Evolutionary conservation across 2,113 vertebrate species (phyloP), one percentile per base, ranked within the genome.

Genomic region (Physeter macrocephalus): DNA sequence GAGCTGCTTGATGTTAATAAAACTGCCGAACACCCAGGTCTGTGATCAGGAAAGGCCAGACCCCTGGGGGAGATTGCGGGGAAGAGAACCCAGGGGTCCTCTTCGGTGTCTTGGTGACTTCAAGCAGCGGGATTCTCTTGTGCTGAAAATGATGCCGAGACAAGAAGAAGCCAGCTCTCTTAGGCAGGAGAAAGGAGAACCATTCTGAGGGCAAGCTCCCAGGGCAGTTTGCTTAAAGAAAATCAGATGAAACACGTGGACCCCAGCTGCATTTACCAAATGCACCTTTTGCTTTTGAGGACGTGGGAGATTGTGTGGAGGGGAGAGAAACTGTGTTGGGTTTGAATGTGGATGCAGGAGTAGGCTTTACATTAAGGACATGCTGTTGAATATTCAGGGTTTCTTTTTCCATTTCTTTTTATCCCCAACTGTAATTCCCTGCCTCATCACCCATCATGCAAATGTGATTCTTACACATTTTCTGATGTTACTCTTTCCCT

Each of bases 381-480:
- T 12, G 29, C 83, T 87, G 31, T 89, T 96, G 75, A 97, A 77
- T 92, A 96, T 90, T 93, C 85, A 97, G 93, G 62, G 36, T 49
- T 29, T 20, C 83, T n/a, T 21, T 52, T 54, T 54, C 0, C 34
- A 62, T 46, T 57, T 20, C n/a, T 36, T 34, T 52, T 31, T 25
- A 11, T 21, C 46, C 39, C 31, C 49, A 84, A 17, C 69, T 77
- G 46, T 94, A 85, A 95, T 95, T 92, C 93, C 61, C 86, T 90
- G 69, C 72, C 82, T 95, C 84, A 78, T 95, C 93, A 82, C 62
- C 97, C 96, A 77, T 96, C 95, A 87, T 96, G 93, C 92, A 97
- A 93, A 97, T 97, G 80, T 67, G 87, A 93, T 94, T 97, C 94
- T 94, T 69, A 41, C 31, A 75, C 81, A 81, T 88, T 93, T 96